Evolutionary conservation across 2,888 invertebrate genomes (phyloP).

Genomic region (Tipula lateralis): DNA sequence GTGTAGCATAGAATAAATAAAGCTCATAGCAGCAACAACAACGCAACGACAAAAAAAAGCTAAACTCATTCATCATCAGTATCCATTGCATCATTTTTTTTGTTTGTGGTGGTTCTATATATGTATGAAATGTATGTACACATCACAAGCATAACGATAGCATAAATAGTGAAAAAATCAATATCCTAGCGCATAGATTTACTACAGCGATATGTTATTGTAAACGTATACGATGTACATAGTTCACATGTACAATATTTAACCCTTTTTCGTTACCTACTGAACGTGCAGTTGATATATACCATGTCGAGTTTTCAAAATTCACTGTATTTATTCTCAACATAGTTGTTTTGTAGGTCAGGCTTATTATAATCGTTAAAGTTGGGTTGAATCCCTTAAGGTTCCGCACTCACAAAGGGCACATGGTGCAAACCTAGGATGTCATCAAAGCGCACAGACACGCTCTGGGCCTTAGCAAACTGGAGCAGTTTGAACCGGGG

Average conservation of each 20-base stretch:
- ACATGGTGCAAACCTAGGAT: no score
- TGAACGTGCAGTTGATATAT: background rate
- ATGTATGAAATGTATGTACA: background rate
- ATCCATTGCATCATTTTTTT: background rate
- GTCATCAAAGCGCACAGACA: no score
- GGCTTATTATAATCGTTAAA: background rate
- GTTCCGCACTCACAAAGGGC: no score
- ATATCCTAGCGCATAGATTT: conserved; percentile 24
- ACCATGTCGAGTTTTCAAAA: background rate
- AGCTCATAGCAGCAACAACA: background rate
- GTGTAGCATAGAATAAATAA: conserved; percentile 7
- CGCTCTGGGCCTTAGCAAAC: no score
- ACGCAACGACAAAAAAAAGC: background rate
- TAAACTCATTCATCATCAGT: conserved; percentile 13
- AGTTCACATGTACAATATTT: conserved; percentile 31
- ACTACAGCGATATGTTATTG: background rate
- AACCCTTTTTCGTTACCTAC: conserved; percentile 25
- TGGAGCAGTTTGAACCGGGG: no score
- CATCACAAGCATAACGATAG: background rate
- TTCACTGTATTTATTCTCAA: background rate
- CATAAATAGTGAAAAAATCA: background rate
- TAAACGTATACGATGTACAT: conserved; percentile 25
- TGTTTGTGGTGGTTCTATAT: background rate
- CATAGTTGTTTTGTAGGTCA: background rate
- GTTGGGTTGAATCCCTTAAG: no score